These are phyloP conservation scores for Cyphomyrmex costatus DNA, from an alignment of 1,140 invertebrate species.

Conservation along the genomic window DNA sequence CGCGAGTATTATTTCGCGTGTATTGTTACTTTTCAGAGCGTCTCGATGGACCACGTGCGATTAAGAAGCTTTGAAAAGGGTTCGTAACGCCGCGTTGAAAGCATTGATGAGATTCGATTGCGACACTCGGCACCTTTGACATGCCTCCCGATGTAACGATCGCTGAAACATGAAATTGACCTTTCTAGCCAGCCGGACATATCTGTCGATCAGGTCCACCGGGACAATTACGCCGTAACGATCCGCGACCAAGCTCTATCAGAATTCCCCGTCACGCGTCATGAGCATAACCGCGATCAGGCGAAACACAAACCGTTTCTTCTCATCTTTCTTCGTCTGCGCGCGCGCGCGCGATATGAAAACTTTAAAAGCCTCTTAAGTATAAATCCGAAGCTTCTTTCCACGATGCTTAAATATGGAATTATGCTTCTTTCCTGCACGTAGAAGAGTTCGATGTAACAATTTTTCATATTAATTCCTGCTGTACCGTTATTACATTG, in stretches of 20 bases:
- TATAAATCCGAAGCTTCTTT: constrained; percentile 6
- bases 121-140: constrained; percentile 56
- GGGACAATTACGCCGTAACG: constrained; percentile 78
- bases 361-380: constrained; percentile 53
- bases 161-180: constrained; percentile 72
- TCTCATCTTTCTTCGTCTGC: constrained; percentile 42
- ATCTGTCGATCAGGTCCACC: constrained; percentile 70
- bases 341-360: background rate
- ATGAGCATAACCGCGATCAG: constrained; percentile 71
- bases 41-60: constrained; percentile 42
- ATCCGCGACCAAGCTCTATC: constrained; percentile 75
- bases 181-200: constrained; percentile 70
- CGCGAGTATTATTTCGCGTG: constrained; percentile 36
- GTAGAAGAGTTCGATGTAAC: background rate
- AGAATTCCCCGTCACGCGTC: constrained; percentile 78
- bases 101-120: constrained; percentile 66
- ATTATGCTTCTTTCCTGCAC: constrained; percentile 6
- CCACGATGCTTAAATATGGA: constrained; percentile 34
- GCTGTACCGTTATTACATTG: background rate
- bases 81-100: constrained; percentile 43
- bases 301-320: constrained; percentile 67
- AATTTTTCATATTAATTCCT: constrained; percentile 32
- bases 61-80: constrained; percentile 49
- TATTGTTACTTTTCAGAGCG: constrained; percentile 35
- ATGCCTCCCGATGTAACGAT: constrained; percentile 64